Evolutionary conservation across 2,113 vertebrate genomes (phyloP).

Genomic region (Coryphaenoides rupestris): DNA sequence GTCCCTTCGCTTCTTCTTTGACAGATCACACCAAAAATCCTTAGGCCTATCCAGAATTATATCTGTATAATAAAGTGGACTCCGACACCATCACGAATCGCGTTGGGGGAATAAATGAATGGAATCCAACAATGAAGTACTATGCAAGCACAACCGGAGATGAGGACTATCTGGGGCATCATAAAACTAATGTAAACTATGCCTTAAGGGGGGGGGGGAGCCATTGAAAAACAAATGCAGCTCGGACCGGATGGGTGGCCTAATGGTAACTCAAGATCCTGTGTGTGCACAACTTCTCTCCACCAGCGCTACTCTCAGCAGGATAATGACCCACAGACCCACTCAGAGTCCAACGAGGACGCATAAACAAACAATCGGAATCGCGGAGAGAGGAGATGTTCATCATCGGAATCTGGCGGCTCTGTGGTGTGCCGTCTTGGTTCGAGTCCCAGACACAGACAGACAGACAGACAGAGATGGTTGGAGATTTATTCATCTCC

Average conservation of each 20-base stretch:
- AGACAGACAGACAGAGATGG: neutral
- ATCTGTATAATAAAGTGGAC: too few relatives aligned
- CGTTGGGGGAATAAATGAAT: too few relatives aligned
- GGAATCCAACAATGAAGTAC: neutral
- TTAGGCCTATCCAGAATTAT: too few relatives aligned
- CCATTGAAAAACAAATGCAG: too few relatives aligned
- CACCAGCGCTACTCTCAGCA: neutral
- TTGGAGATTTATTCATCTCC: neutral
- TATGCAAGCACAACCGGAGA: neutral
- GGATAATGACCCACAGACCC: neutral
- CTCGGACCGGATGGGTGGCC: neutral
- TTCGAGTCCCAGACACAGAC: neutral
- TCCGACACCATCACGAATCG: too few relatives aligned
- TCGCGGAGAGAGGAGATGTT: neutral
- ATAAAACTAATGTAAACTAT: too few relatives aligned
- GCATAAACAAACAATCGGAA: neutral
- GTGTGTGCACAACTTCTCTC: neutral
- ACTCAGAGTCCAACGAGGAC: neutral
- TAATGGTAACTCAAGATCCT: neutral
- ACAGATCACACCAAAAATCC: too few relatives aligned
- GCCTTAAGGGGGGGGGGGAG: too few relatives aligned
- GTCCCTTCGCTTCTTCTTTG: too few relatives aligned
- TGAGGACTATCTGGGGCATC: neutral
- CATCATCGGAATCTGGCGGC: neutral
- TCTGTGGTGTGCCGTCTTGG: neutral